A percentile compares a stretch with the other conserved stretches of the same genome.
Conservation (phyloP, 2,888 invertebrate genomes). For the Cephus sareptanus region DNA sequence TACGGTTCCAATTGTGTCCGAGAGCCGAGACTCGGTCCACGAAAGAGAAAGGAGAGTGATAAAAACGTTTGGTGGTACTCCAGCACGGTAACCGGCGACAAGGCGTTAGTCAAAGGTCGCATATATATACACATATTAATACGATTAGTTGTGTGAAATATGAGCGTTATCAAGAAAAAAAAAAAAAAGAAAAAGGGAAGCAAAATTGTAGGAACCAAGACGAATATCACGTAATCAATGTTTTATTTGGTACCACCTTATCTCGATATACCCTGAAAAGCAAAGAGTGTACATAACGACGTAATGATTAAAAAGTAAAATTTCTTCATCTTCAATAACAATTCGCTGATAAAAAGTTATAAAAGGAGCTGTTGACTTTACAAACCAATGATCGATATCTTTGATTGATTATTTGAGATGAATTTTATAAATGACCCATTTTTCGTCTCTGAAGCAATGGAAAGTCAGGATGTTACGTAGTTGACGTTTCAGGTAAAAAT, state of each 20-base stretch:
- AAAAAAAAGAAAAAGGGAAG: background rate
- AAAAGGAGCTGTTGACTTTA: background rate
- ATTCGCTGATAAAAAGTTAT: background rate
- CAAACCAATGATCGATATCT: background rate
- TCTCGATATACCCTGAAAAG: background rate
- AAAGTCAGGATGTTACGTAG: background rate
- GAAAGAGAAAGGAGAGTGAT: constrained; percentile 29
- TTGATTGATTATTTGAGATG: background rate
- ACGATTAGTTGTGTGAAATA: background rate
- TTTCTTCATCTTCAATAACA: background rate
- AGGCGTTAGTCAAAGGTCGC: constrained; percentile 14
- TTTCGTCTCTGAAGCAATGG: background rate
- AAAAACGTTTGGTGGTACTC: constrained; percentile 16
- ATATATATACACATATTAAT: background rate
- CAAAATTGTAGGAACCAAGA: background rate
- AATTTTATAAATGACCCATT: background rate
- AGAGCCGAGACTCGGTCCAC: constrained; percentile 1
- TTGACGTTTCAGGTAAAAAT: background rate
- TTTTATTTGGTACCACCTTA: background rate
- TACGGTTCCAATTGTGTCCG: constrained; percentile 3
- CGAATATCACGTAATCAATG: background rate
- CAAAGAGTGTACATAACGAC: background rate
- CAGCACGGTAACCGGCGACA: background rate
- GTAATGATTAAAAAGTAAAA: background rate
- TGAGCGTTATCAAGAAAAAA: background rate